phyloP scores from a whole-genome alignment of 2,113 vertebrate genomes.

The Accipiter virgatus region DNA sequence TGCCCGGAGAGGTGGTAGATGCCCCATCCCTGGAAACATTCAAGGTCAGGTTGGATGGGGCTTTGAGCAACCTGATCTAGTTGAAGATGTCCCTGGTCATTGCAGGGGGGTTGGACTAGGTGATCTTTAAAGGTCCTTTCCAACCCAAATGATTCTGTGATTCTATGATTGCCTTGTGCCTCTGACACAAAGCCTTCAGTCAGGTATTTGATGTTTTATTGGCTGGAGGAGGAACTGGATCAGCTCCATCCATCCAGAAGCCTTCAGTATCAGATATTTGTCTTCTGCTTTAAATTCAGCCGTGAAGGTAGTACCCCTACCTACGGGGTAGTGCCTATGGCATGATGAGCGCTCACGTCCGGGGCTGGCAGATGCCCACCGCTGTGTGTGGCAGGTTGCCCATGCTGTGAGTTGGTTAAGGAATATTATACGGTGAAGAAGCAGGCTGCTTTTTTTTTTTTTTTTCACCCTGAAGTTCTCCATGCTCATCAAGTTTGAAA shows the following conservation, averaged over 20 bases:
- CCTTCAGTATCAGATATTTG: background rate
- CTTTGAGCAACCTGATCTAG: background rate
- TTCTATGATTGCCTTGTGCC: background rate
- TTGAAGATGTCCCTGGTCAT: background rate
- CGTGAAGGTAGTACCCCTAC: rapidly evolving
- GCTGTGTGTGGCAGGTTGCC: no score
- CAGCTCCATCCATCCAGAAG: background rate
- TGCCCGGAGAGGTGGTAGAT: background rate
- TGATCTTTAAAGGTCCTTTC: background rate
- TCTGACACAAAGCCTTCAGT: background rate
- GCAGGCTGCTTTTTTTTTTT: background rate
- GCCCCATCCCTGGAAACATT: background rate
- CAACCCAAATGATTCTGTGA: background rate
- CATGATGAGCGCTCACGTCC: rapidly evolving
- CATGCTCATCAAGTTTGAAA: conserved; percentile 39
- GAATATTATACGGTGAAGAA: background rate
- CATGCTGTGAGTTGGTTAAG: background rate
- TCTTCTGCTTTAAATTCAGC: background rate
- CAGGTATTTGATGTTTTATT: rapidly evolving
- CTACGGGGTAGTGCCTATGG: background rate
- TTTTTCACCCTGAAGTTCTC: background rate
- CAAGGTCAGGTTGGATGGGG: rapidly evolving
- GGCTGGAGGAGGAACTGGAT: background rate
- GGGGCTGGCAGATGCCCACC: background rate
- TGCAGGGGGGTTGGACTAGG: background rate